Evolutionary conservation across 2,113 vertebrate species (phyloP).

Genomic region (Siniperca knerii): DNA sequence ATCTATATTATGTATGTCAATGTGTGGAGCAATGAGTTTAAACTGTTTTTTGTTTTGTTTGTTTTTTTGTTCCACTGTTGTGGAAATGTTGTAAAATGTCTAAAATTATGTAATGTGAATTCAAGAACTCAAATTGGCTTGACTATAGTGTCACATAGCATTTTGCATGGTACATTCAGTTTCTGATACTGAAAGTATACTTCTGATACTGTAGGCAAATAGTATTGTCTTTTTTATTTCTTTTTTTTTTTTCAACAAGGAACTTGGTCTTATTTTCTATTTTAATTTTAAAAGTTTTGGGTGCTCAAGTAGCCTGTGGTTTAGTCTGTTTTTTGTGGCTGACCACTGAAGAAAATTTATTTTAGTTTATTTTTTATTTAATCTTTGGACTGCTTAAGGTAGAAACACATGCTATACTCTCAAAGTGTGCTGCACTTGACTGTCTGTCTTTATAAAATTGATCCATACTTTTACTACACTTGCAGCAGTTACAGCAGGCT

Average conservation of each 20-base stretch:
- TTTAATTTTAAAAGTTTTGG: neutral
- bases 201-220: too few species aligned
- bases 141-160: neutral
- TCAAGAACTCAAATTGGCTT: neutral
- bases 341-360: neutral
- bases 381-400: neutral
- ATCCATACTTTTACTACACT: neutral
- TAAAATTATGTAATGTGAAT: neutral
- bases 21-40: conserved; percentile 13
- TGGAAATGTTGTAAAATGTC: neutral
- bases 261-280: neutral
- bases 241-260: neutral
- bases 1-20: neutral
- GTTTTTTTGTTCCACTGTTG: too few species aligned
- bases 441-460: neutral
- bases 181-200: too few species aligned
- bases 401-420: neutral
- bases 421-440: neutral
- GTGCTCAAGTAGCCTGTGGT: neutral
- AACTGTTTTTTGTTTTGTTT: neutral
- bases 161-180: neutral
- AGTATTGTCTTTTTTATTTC: neutral
- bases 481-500: conserved; percentile 83
- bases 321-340: neutral
- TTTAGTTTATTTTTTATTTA: neutral